Conservation (phyloP, 2,888 invertebrate genomes). For the Chromoteleia sp. region DNA sequence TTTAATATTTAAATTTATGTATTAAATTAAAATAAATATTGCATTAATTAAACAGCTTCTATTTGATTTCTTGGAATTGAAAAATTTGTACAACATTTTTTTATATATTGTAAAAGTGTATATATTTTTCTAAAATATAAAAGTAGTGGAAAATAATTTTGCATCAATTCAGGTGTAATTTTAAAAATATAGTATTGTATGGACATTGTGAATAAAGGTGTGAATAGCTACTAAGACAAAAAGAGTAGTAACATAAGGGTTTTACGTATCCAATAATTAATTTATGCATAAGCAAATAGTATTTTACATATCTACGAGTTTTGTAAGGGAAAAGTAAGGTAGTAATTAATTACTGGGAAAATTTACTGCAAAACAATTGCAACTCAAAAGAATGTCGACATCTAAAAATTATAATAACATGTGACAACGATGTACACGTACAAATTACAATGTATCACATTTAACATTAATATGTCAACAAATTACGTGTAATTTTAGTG, state of each 20-base stretch:
- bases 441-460: conserved; percentile 56
- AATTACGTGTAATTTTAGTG: conserved; percentile 61
- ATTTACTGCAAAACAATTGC: conserved; percentile 48
- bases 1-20: background rate
- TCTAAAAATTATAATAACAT: conserved; percentile 45
- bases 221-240: conserved; percentile 57
- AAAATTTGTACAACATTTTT: no score
- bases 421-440: conserved; percentile 47
- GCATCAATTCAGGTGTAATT: conserved; percentile 29
- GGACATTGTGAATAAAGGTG: conserved; percentile 51
- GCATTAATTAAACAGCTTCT: no score
- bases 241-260: conserved; percentile 49
- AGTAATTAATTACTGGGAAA: conserved; percentile 54
- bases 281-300: conserved; percentile 64
- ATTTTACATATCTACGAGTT: conserved; percentile 63
- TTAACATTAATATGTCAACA: conserved; percentile 64
- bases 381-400: conserved; percentile 51
- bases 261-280: conserved; percentile 55
- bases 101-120: background rate
- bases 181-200: conserved; percentile 23
- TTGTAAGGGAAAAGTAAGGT: conserved; percentile 52
- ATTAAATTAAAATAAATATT: no score
- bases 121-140: conserved; percentile 16
- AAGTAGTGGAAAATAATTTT: conserved; percentile 44
- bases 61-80: no score